These are phyloP conservation scores for Holocentrus rufus DNA, from an alignment of 2,797 vertebrate species.

Conservation along the genomic window DNA sequence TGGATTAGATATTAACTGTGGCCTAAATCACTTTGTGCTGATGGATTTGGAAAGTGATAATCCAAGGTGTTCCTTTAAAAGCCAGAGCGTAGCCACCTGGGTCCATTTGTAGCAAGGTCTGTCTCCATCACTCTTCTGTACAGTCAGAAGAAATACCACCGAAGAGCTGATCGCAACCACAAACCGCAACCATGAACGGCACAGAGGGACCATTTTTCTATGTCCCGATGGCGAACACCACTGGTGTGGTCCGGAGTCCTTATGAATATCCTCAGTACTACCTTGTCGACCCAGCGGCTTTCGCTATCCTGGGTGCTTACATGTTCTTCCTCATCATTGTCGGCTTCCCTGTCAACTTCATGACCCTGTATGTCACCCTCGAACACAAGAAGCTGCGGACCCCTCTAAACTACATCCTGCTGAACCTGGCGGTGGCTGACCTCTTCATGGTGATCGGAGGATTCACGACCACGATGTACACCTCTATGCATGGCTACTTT, in stretches of 20 bases:
- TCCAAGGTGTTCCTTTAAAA: slow-evolving; percentile 84
- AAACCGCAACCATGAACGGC: slow-evolving; percentile 92
- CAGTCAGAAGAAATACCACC: slow-evolving; percentile 73
- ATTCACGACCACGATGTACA: slow-evolving; percentile 94
- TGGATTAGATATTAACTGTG: slow-evolving; percentile 85
- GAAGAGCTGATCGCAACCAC: slow-evolving; percentile 87
- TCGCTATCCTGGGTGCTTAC: slow-evolving; percentile 88
- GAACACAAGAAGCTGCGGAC: slow-evolving; percentile 99
- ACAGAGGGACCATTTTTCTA: slow-evolving; percentile 96
- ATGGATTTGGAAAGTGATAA: slow-evolving; percentile 82
- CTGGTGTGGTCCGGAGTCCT: slow-evolving; percentile 91
- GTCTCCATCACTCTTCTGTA: slow-evolving; percentile 66
- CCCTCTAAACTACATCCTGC: slow-evolving; percentile 96
- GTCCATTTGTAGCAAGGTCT: slow-evolving; percentile 77
- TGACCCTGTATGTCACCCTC: slow-evolving; percentile 94
- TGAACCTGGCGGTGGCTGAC: slow-evolving; percentile 92
- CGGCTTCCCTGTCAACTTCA: slow-evolving; percentile 95
- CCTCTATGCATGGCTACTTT: slow-evolving; percentile 95
- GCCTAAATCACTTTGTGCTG: slow-evolving; percentile 87
- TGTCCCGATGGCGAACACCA: slow-evolving; percentile 91
- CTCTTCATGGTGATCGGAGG: slow-evolving; percentile 97
- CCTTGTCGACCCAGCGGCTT: slow-evolving; percentile 92
- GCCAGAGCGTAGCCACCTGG: slow-evolving; percentile 52
- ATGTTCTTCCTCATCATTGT: slow-evolving; percentile 95
- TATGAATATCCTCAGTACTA: slow-evolving; percentile 97